Evolutionary conservation across 1,140 invertebrate species (phyloP), one percentile per base, ranked within the genome.

Genomic region (Cecropterus lyciades): DNA sequence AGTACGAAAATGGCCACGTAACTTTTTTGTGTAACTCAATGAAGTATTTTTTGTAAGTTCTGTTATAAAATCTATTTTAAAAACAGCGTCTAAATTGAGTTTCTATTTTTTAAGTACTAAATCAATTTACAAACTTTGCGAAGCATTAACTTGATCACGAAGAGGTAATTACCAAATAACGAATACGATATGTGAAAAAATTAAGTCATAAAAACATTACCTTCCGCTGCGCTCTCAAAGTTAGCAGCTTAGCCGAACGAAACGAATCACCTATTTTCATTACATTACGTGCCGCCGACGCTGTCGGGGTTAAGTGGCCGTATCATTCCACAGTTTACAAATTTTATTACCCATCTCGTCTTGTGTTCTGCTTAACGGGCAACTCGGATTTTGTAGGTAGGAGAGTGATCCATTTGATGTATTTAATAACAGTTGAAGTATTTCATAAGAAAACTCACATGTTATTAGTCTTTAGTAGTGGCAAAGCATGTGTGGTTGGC

Each of bases 281-380:
- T 59, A 73, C 57, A 63, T 70, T 63, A 75, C 67, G 67, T 70
- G 66, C 67, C 53, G 70, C 66, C 75, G 73, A 65, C 70, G 48
- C 69, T 70, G 67, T 65, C 67, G 73, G 69, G 77, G 72, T 77
- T 80, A 83, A 83, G 75, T 75, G 75, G 69, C 67, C 80, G 78
- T 83, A 75, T 83, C 78, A 80, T 75, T 73, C 73, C 71, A 69
- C 67, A 75, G 76, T 79, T 83, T 80, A 79, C 76, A 80, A 79
- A 79, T 80, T 83, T 80, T 79, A 83, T 80, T 80, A 77, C 75
- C 72, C 72, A 70, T 63, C 73, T 72, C 69, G 60, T 30, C 76
- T 75, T 78, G 76, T 82, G 72, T 77, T 80, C 78, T 75, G 70
- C 63, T 75, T 73, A 67, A 69, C 70, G 72, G 70, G 52, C 55